Percentiles rank a stretch among this genome's conserved stretches.
Conservation (phyloP, 1,140 invertebrate genomes). For the Saccostrea cuccullata region DNA sequence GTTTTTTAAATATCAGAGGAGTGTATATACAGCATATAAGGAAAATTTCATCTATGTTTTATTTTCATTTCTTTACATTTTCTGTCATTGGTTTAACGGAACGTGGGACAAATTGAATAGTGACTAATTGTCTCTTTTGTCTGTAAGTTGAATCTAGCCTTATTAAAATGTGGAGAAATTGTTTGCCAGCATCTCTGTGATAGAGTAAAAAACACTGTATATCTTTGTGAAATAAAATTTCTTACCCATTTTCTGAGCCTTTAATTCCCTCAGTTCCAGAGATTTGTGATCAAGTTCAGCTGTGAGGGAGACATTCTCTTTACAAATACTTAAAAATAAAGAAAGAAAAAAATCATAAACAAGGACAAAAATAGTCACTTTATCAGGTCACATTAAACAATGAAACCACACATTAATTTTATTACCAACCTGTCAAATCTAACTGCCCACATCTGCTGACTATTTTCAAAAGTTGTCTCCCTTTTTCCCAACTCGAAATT, state of each 20-base stretch:
- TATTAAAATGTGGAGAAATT: too few relatives aligned
- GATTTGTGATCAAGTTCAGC: conserved; percentile 64
- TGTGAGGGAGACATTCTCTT: conserved; percentile 71
- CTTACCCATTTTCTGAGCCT: conserved; percentile 71
- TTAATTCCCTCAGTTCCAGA: conserved; percentile 67
- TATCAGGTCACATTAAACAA: too few relatives aligned
- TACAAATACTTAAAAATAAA: conserved; percentile 68
- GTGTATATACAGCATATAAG: neutral
- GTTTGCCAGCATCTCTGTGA: too few relatives aligned
- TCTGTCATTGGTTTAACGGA: too few relatives aligned
- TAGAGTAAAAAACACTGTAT: too few relatives aligned
- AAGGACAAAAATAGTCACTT: neutral
- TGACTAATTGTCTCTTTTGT: too few relatives aligned
- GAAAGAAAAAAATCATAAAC: neutral
- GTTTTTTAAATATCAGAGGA: too few relatives aligned
- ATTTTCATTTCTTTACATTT: neutral
- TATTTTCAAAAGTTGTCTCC: conserved; percentile 67
- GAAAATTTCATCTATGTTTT: neutral
- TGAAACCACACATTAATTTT: too few relatives aligned
- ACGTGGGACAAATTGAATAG: too few relatives aligned
- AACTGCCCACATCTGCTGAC: conserved; percentile 70
- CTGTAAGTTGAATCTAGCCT: too few relatives aligned
- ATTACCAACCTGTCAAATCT: conserved; percentile 69
- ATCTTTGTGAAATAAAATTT: neutral
- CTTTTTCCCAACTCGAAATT: conserved; percentile 70